These are phyloP conservation scores for Microtus pennsylvanicus DNA, from an alignment of 2,113 vertebrate genomes.

Conservation along the genomic window DNA sequence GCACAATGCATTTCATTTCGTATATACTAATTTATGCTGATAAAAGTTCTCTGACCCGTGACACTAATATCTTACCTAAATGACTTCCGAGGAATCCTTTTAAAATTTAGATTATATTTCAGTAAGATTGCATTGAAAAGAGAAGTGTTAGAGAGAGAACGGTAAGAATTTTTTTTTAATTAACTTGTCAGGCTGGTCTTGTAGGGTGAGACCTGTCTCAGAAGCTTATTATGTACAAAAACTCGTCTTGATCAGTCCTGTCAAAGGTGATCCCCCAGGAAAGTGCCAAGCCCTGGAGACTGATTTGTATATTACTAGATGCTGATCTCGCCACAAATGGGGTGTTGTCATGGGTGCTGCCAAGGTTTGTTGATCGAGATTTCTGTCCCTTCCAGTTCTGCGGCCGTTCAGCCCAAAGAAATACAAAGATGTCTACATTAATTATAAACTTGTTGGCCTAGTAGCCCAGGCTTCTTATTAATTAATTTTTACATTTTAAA, in stretches of 20 bases:
- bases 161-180: conserved; percentile 19
- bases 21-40: neutral
- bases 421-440: too few species aligned
- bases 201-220: neutral
- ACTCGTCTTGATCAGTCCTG: neutral
- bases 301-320: neutral
- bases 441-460: too few species aligned
- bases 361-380: neutral
- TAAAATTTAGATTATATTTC: conserved; percentile 33
- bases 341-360: too few species aligned
- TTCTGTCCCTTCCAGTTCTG: too few species aligned
- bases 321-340: neutral
- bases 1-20: neutral
- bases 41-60: neutral
- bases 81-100: conserved; percentile 18
- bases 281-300: neutral
- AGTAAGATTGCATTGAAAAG: conserved; percentile 18
- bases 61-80: conserved; percentile 50
- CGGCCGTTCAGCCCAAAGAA: too few species aligned
- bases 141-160: neutral
- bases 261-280: neutral
- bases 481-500: too few species aligned
- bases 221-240: neutral
- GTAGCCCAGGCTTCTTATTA: too few species aligned
- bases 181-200: neutral